Evolutionary conservation across 2,888 invertebrate genomes (phyloP).

Genomic region (Lissocephala sabroskyi): DNA sequence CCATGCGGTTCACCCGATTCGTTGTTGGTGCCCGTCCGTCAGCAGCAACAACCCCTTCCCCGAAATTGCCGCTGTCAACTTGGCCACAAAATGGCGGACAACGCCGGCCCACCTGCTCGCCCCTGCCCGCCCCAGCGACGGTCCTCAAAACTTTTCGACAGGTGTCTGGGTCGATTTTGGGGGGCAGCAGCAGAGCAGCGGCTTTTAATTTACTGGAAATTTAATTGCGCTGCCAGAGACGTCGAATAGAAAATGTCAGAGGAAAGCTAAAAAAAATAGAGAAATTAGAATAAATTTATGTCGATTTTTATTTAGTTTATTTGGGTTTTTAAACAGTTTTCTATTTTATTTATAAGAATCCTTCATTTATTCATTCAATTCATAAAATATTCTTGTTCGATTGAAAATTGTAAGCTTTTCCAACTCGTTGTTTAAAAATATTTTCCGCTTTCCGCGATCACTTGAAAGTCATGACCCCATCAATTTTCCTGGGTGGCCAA

Average conservation of each 20-base stretch:
- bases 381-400: background rate
- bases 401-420: background rate
- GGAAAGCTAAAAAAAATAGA: too few relatives aligned
- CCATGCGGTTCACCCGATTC: conserved; percentile 1
- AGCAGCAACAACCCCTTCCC: background rate
- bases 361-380: conserved; percentile 1
- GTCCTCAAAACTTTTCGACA: conserved; percentile 20
- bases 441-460: conserved; percentile 49
- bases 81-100: conserved; percentile 50
- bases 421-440: background rate
- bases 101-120: background rate
- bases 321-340: background rate
- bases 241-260: too few relatives aligned
- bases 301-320: too few relatives aligned
- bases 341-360: background rate
- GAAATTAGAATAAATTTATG: too few relatives aligned
- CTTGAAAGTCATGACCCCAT: conserved; percentile 29
- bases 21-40: background rate
- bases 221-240: too few relatives aligned
- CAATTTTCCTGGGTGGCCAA: too few relatives aligned
- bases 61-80: conserved; percentile 20
- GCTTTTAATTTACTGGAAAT: conserved; percentile 50
- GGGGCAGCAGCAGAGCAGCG: conserved; percentile 26
- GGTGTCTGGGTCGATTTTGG: conserved; percentile 27
- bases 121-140: conserved; percentile 3